Percentiles rank a stretch among this genome's conserved stretches.
Evolutionary conservation across 2,797 vertebrate genomes (phyloP).

Genomic region (Myiothlypis coronata): DNA sequence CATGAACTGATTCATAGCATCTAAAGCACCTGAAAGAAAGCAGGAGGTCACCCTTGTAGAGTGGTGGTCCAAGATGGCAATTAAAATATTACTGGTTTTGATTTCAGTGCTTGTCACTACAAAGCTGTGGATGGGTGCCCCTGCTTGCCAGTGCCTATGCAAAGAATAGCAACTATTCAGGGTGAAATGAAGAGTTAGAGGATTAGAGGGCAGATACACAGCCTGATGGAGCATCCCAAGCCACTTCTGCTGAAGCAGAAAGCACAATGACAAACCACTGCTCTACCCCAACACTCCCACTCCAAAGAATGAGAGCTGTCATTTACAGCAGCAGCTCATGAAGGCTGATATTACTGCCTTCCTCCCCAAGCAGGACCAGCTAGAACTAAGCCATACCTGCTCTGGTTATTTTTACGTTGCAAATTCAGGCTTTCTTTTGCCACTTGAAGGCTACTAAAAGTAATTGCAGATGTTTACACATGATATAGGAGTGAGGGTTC

Average conservation of each 20-base stretch:
- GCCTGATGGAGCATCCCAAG: background rate
- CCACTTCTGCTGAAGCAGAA: background rate
- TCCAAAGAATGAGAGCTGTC: background rate
- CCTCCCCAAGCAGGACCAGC: background rate
- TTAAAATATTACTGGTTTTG: background rate
- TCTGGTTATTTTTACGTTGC: background rate
- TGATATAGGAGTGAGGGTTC: background rate
- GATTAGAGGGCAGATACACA: background rate
- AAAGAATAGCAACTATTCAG: background rate
- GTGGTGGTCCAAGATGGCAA: background rate
- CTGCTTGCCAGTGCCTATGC: background rate
- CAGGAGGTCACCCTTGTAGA: background rate
- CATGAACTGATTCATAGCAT: background rate
- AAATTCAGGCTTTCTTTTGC: background rate
- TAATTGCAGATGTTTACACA: background rate
- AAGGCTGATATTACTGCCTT: background rate
- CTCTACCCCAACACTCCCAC: background rate
- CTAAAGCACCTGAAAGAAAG: background rate
- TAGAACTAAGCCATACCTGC: background rate
- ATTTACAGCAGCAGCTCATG: background rate
- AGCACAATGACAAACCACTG: background rate
- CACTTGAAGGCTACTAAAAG: background rate
- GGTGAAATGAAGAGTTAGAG: background rate
- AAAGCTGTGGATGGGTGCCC: rapidly evolving
- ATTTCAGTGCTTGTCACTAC: background rate